Conservation (phyloP, 1,140 invertebrate genomes). For the Zaprionus nigranus region DNA sequence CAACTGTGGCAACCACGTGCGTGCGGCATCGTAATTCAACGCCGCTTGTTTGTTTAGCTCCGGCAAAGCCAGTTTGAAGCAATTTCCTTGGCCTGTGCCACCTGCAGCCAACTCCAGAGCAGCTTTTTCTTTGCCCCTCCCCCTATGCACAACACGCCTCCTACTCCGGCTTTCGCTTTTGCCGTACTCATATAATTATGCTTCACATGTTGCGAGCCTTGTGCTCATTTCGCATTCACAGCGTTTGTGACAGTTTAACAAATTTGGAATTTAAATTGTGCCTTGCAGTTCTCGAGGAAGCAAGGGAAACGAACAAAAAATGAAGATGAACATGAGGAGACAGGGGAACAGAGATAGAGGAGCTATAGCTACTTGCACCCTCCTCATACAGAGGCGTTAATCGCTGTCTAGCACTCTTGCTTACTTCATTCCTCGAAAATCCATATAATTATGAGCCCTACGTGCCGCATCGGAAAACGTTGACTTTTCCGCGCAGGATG, state of each 20-base stretch:
- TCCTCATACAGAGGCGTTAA: slow-evolving; percentile 54
- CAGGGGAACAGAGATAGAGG: not conserved
- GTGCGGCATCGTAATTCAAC: slow-evolving; percentile 79
- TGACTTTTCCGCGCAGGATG: slow-evolving; percentile 50
- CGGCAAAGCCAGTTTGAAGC: slow-evolving; percentile 58
- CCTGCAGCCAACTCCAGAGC: slow-evolving; percentile 42
- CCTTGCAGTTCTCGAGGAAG: slow-evolving; percentile 52
- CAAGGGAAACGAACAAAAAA: not conserved
- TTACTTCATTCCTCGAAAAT: slow-evolving; percentile 71
- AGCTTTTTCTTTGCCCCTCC: not conserved
- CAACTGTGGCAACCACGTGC: slow-evolving; percentile 59
- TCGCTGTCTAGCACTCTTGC: slow-evolving; percentile 62
- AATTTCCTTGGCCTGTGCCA: slow-evolving; percentile 53
- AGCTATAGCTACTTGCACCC: no score
- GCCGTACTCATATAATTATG: slow-evolving; percentile 52
- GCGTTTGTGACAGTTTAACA: slow-evolving; percentile 79
- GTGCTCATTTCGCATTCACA: slow-evolving; percentile 76
- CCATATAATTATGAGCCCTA: slow-evolving; percentile 70
- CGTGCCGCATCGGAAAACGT: slow-evolving; percentile 61
- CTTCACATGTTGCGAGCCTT: slow-evolving; percentile 46
- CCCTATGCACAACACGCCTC: not conserved
- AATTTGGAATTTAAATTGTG: slow-evolving; percentile 81
- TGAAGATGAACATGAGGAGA: not conserved
- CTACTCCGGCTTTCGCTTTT: not conserved
- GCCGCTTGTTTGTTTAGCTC: slow-evolving; percentile 71